Percentiles rank a stretch among this genome's conserved stretches.
phyloP scores from a whole-genome alignment of 2,888 invertebrate genomes.

The Punctoribates punctum region DNA sequence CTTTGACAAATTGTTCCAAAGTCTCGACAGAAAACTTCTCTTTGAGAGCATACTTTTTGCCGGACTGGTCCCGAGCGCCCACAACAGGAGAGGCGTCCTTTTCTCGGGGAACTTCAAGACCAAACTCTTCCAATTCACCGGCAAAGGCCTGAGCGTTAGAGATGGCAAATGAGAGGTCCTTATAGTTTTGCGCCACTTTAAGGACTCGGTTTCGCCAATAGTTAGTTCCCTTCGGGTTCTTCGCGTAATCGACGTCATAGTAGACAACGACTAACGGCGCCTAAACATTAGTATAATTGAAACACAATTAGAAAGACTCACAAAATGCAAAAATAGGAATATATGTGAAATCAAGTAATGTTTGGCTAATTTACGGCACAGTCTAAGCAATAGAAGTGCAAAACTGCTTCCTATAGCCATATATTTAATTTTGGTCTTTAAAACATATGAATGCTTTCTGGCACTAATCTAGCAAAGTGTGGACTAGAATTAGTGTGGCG shows the following conservation, averaged over 20 bases:
- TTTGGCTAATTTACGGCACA: conserved; percentile 17
- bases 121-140: conserved; percentile 89
- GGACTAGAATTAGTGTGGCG: conserved; percentile 23
- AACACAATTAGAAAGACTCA: background rate
- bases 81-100: conserved; percentile 70
- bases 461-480: conserved; percentile 14
- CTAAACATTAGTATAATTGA: conserved; percentile 50
- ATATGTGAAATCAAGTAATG: background rate
- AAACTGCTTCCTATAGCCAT: background rate
- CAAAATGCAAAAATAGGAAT: background rate
- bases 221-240: conserved; percentile 94
- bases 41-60: conserved; percentile 82
- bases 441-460: conserved; percentile 10
- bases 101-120: conserved; percentile 79
- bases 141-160: conserved; percentile 90
- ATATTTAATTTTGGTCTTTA: background rate
- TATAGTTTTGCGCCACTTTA: conserved; percentile 74
- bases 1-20: conserved; percentile 77
- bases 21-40: conserved; percentile 85
- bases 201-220: conserved; percentile 97
- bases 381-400: background rate
- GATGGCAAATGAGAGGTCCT: conserved; percentile 75
- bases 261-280: conserved; percentile 84
- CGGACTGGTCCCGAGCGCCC: conserved; percentile 73
- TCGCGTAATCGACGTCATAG: conserved; percentile 89